These are phyloP conservation scores for Sphinx pinastri DNA, from an alignment of 2,888 invertebrate genomes.

Conservation along the genomic window DNA sequence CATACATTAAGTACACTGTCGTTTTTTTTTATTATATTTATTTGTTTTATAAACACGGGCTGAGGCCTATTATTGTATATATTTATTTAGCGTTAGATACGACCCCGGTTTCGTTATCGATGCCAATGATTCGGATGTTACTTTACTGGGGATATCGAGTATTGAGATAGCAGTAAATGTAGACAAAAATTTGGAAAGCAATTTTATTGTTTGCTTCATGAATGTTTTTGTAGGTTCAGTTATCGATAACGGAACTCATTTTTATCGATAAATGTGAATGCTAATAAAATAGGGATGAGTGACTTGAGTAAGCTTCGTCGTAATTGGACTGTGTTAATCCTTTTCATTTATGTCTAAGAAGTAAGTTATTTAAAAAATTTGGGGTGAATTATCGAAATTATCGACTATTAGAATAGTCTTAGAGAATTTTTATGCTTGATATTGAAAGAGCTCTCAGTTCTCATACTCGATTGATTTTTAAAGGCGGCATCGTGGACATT, in stretches of 20 bases:
- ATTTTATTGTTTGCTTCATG: background rate
- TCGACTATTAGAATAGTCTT: background rate
- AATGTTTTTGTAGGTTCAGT: background rate
- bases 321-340: background rate
- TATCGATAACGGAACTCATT: background rate
- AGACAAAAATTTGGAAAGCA: background rate
- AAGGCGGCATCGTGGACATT: background rate
- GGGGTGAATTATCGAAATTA: background rate
- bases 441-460: background rate
- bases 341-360: too few relatives aligned
- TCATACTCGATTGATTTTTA: conserved; percentile 1
- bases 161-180: background rate
- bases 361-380: background rate
- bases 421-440: background rate
- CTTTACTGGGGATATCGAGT: conserved; percentile 2
- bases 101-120: conserved; percentile 40
- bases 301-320: background rate
- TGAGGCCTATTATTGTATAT: conserved; percentile 49
- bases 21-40: conserved; percentile 51
- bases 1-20: conserved; percentile 51
- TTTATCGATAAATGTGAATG: background rate
- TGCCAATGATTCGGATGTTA: conserved; percentile 26
- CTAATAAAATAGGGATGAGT: background rate
- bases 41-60: conserved; percentile 44
- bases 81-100: conserved; percentile 44